Conservation (phyloP, 2,113 vertebrate species). For the Hiodon tergisus region DNA sequence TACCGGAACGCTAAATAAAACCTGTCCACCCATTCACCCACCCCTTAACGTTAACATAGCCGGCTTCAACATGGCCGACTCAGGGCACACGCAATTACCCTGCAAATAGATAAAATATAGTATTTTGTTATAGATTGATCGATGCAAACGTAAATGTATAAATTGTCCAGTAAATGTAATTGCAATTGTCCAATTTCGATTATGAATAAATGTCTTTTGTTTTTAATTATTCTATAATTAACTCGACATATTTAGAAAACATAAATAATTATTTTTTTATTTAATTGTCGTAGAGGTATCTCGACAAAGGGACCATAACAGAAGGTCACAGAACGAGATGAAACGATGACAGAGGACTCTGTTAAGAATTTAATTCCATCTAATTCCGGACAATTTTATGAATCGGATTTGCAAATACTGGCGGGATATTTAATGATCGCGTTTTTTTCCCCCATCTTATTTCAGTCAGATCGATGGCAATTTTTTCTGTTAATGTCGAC, state of each 20-base stretch:
- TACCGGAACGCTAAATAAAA: slow-evolving; percentile 61
- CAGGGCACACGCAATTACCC: too few relatives aligned
- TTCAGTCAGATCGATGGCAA: slow-evolving; percentile 94
- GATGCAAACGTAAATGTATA: too few relatives aligned
- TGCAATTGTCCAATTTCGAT: too few relatives aligned
- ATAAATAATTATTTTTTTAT: background rate
- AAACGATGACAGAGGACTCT: slow-evolving; percentile 97
- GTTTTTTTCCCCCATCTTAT: slow-evolving; percentile 91
- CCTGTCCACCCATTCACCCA: slow-evolving; percentile 42
- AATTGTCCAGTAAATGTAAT: too few relatives aligned
- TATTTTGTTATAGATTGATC: too few relatives aligned
- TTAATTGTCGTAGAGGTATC: too few relatives aligned
- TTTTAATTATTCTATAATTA: too few relatives aligned
- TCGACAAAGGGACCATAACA: background rate
- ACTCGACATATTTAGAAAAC: too few relatives aligned
- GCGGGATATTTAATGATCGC: slow-evolving; percentile 99
- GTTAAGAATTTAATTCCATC: slow-evolving; percentile 99
- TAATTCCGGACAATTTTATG: slow-evolving; percentile 97
- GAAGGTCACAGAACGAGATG: slow-evolving; percentile 67
- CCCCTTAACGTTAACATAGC: slow-evolving; percentile 17
- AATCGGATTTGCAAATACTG: slow-evolving; percentile 96
- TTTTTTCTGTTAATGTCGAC: slow-evolving; percentile 99
- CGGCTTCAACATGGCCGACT: too few relatives aligned
- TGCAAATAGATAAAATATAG: too few relatives aligned
- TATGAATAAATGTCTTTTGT: too few relatives aligned